Evolutionary conservation across 2,888 invertebrate species (phyloP).

Genomic region (Drosophila formosana): DNA sequence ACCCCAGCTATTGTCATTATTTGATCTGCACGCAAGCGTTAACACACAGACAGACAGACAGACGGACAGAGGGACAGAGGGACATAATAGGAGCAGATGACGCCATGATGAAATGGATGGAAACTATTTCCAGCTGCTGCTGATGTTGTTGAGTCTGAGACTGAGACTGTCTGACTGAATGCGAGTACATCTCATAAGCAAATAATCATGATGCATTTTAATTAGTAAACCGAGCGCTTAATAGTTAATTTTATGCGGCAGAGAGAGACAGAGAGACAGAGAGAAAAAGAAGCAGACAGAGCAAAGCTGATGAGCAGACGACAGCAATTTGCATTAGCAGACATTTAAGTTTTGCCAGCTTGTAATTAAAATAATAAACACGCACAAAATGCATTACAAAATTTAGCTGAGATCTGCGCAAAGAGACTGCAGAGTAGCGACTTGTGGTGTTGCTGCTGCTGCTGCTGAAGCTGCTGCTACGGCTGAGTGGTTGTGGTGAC

Average conservation of each 20-base stretch:
- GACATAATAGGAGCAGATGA: slow-evolving; percentile 27
- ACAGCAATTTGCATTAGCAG: slow-evolving; percentile 65
- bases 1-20: slow-evolving; percentile 61
- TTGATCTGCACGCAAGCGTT: slow-evolving; percentile 31
- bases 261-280: background rate
- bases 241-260: slow-evolving; percentile 64
- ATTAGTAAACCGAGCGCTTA: slow-evolving; percentile 68
- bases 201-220: slow-evolving; percentile 72
- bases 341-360: slow-evolving; percentile 63
- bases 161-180: slow-evolving; percentile 12
- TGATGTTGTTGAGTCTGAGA: slow-evolving; percentile 7
- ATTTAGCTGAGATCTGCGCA: slow-evolving; percentile 55
- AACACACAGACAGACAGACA: slow-evolving; percentile 21
- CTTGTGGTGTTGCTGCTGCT: slow-evolving; percentile 18
- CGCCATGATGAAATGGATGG: slow-evolving; percentile 38
- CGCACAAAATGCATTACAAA: slow-evolving; percentile 79
- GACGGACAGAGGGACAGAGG: background rate
- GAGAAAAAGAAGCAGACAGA: no score
- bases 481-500: slow-evolving; percentile 39
- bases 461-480: slow-evolving; percentile 22
- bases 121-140: background rate
- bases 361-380: slow-evolving; percentile 80
- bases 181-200: slow-evolving; percentile 51
- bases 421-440: slow-evolving; percentile 12
- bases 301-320: slow-evolving; percentile 29